Percentiles rank a stretch among this genome's conserved stretches.
phyloP scores from a whole-genome alignment of 2,797 vertebrate species.

The Orestias chungarensis region DNA sequence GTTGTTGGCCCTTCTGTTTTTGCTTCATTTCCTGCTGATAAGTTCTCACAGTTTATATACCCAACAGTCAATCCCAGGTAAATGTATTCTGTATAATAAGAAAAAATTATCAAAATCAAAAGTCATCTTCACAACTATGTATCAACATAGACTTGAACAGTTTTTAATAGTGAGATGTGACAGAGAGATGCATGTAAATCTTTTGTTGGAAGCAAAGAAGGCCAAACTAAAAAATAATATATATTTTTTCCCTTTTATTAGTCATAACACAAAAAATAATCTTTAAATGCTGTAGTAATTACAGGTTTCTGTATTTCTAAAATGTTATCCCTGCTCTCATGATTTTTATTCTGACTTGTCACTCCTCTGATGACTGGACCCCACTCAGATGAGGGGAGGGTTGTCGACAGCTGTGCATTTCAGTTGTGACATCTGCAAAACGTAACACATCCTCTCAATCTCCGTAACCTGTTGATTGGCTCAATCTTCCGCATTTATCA shows the following conservation, averaged over 20 bases:
- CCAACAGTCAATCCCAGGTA: too few species aligned
- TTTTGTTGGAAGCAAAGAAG: not conserved
- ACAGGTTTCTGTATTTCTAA: constrained; percentile 28
- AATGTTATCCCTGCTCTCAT: constrained; percentile 17
- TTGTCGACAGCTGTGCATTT: constrained; percentile 41
- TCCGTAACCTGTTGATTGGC: constrained; percentile 47
- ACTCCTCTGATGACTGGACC: constrained; percentile 31
- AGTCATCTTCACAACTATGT: not conserved
- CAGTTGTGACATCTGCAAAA: constrained; percentile 31
- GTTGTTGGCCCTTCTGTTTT: not conserved
- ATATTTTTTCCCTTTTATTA: not conserved
- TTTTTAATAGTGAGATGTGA: too few species aligned
- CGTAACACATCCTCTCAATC: constrained; percentile 34
- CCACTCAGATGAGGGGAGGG: constrained; percentile 43
- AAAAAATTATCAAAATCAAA: too few species aligned
- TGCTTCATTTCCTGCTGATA: too few species aligned
- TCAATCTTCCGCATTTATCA: constrained; percentile 9
- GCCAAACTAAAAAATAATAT: not conserved
- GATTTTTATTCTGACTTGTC: constrained; percentile 30
- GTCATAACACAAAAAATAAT: not conserved
- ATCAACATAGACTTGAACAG: not conserved
- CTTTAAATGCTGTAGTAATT: not conserved
- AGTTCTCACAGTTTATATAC: too few species aligned
- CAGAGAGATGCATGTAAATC: not conserved
- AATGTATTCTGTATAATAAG: too few species aligned